Base-by-base conservation (phyloP, 2,113 vertebrate species). In the Prolemur simus region DNA sequence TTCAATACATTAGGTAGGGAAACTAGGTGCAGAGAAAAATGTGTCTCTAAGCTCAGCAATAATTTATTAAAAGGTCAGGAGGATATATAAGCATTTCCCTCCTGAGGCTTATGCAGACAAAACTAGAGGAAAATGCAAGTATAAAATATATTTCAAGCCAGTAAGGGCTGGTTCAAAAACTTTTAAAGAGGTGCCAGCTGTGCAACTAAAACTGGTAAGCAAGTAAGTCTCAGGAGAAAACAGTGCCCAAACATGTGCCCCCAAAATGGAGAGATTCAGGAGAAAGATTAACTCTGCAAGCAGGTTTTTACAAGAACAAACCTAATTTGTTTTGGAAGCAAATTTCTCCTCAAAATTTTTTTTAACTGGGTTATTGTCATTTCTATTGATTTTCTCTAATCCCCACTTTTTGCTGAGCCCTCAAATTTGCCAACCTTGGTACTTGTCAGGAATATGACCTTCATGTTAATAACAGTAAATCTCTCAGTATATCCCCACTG, bases 91-190 rank as follows among this genome's bases (percentile, higher is more conserved):
- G 91, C 82, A 15, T 69, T 68, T 25, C 29, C 27, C 78, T 39
- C 49, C 49, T 34, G 34, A 94, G 66, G 73, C 39, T 39, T 39
- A 60, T 29, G 58, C 68, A 45, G 93, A 54, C 21, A 63, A 86
- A 95, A 74, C 89, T 78, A 80, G 71, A 92, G 23, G 27, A 89
- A 90, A 96, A 81, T 39, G 8, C 32, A 77, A 91, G 15, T 73
- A 58, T 85, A 91, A 96, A 93, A 88, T 76, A 93, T 68, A 93
- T 89, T 94, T 95, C 14, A n/a, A 93, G 34, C 42, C 60, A 92
- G 32, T 68, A 74, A 94, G 47, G 15, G 5, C 71, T 8, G 29
- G 23, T n/a, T 91, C 54, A 73, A 56, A 80, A 58, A 66, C 42
- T 47, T 52, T 82, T 68, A 47, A 87, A 94, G 64, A 81, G 45